Base-by-base conservation (phyloP, 2,797 vertebrate species). In the Danio aesculapii region DNA sequence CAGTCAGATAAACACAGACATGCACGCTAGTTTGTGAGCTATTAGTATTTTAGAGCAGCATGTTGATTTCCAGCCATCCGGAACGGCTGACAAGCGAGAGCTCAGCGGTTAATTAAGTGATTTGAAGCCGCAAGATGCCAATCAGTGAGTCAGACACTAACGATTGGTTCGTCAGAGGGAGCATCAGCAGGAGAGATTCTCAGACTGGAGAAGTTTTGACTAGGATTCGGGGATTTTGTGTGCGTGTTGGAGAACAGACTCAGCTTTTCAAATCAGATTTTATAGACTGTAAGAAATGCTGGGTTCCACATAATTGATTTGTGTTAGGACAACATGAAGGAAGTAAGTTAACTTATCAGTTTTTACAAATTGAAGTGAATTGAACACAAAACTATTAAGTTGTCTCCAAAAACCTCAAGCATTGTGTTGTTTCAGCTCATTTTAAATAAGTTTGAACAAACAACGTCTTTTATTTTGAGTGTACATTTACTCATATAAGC, bases 61-160 rank as follows among this genome's bases (percentile, higher is more conserved):
- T 75, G 80, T 79, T 82, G 72, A 79, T 82, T 81, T 72, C 14
- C 79, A 75, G 30, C 50, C 52, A 55, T 67, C 21, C 71, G 59
- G 83, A 82, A 86, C 52, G 75, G 10, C 64, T 81, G 70, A 76
- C 75, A 59, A 53, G 47, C 49, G 55, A 55, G 57, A 77, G 81
- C 77, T 69, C 8, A 10, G 19, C 43, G 77, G 77, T 70, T 84
- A 72, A 73, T 52, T 52, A 80, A 75, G 55, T 14, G 77, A 63
- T 53, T 71, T 67, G 68, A 47, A 74, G 62, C 70, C 50, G 59
- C 55, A 43, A 83, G 81, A 83, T 82, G 75, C 71, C 81, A 84
- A 82, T 86, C 77, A 81, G 73, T 61, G 83, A 77, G 50, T 84
- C 82, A 76, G 72, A 62, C 70, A 49, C 50, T 75, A 83, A 55